Conservation (phyloP, 64 coral and sea anemone genomes). For the Pocillopora damicornis region DNA sequence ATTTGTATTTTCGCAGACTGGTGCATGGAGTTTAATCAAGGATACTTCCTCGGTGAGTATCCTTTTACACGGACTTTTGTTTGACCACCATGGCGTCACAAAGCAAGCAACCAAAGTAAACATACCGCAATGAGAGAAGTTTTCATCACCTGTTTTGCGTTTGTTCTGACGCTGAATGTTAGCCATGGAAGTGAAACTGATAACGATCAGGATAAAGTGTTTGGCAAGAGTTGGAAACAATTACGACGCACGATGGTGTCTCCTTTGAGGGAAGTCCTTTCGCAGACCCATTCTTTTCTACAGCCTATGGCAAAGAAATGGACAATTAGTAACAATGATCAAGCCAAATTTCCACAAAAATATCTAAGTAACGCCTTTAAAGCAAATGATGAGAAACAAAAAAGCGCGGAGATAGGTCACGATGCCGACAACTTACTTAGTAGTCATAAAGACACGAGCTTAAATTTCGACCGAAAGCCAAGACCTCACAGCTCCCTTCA, state of each 20-base stretch:
- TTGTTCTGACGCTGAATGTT: neutral
- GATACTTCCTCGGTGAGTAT: neutral
- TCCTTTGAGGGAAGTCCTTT: neutral
- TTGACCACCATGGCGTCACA: neutral
- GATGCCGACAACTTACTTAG: neutral
- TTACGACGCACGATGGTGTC: neutral
- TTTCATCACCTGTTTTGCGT: neutral
- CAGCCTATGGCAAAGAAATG: neutral
- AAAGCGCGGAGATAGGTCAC: neutral
- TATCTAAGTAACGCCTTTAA: neutral
- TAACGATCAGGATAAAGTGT: neutral
- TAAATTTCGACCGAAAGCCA: neutral
- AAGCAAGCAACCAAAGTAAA: neutral
- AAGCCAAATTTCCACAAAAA: neutral
- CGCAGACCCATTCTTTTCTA: neutral
- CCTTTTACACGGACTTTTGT: neutral
- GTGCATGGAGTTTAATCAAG: neutral
- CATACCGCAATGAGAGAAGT: neutral
- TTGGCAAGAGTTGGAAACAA: neutral
- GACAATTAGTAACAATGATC: neutral
- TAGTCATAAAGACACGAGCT: neutral
- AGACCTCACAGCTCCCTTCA: neutral
- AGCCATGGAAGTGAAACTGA: neutral
- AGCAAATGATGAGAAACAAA: neutral
- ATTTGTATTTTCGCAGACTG: neutral